Percentiles rank a stretch among this genome's conserved stretches.
These are phyloP conservation scores for Cremastinae sp. DNA, from an alignment of 2,888 invertebrate genomes.

Conservation along the genomic window DNA sequence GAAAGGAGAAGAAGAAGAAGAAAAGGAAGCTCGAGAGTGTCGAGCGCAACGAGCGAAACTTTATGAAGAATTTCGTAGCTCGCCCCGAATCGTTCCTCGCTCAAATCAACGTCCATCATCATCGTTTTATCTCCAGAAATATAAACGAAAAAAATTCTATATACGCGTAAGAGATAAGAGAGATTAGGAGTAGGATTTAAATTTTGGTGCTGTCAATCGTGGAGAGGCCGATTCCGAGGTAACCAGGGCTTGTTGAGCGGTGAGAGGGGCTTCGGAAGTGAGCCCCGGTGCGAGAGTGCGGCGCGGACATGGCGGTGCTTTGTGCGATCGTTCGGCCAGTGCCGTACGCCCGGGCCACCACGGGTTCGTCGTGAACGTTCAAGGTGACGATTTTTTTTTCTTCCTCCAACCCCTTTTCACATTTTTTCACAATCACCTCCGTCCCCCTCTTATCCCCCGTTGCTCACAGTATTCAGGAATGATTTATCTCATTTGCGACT, in stretches of 20 bases:
- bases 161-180: neutral
- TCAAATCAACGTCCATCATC: conserved; percentile 10
- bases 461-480: neutral
- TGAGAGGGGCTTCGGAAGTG: conserved; percentile 59
- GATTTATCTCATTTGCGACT: too few species aligned
- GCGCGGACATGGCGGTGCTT: conserved; percentile 65
- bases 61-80: too few species aligned
- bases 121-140: neutral
- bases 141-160: neutral
- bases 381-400: conserved; percentile 37
- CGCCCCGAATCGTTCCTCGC: neutral
- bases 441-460: too few species aligned
- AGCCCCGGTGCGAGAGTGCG: conserved; percentile 50
- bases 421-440: too few species aligned
- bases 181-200: neutral
- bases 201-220: conserved; percentile 11
- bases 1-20: too few species aligned
- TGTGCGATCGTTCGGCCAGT: conserved; percentile 62
- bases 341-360: conserved; percentile 58
- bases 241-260: conserved; percentile 40
- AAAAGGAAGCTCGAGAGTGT: too few species aligned
- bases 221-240: conserved; percentile 28
- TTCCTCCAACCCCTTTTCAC: neutral
- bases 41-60: too few species aligned
- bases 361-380: conserved; percentile 59